Evolutionary conservation across 2,113 vertebrate genomes (phyloP).

Genomic region (Protobothrops flavoviridis): DNA sequence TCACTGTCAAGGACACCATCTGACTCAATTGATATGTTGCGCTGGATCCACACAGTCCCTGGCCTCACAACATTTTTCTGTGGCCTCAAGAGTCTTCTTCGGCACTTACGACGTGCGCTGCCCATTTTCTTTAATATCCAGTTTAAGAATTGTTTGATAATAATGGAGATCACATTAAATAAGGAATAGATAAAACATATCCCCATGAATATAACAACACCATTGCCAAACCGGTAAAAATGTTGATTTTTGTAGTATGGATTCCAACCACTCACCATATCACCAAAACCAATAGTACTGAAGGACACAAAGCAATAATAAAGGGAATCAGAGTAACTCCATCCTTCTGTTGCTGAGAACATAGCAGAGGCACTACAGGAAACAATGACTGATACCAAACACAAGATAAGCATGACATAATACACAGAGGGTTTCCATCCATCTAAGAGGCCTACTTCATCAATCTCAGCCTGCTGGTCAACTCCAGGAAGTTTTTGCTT

Average conservation of each 20-base stretch:
- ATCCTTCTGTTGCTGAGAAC: constrained; percentile 88
- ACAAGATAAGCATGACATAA: constrained; percentile 92
- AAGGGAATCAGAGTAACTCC: constrained; percentile 93
- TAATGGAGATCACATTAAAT: constrained; percentile 96
- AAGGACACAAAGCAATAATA: constrained; percentile 99
- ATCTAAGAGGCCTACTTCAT: constrained; percentile 62
- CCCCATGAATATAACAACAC: constrained; percentile 91
- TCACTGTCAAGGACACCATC: constrained; percentile 86
- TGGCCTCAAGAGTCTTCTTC: constrained; percentile 70
- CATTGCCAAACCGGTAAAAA: constrained; percentile 88
- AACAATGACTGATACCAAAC: constrained; percentile 83
- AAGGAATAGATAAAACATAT: constrained; percentile 98
- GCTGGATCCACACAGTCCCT: constrained; percentile 69
- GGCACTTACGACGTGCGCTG: constrained; percentile 73
- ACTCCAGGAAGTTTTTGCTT: constrained; percentile 75
- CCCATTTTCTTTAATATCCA: constrained; percentile 88
- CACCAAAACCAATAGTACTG: constrained; percentile 96
- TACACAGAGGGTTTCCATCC: constrained; percentile 98
- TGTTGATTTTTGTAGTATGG: constrained; percentile 79
- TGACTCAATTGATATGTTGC: constrained; percentile 87
- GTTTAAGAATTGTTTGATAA: constrained; percentile 96
- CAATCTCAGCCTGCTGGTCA: constrained; percentile 43
- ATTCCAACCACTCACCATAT: constrained; percentile 94
- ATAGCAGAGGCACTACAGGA: constrained; percentile 94
- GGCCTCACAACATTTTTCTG: constrained; percentile 87